Percentiles rank a stretch among this genome's conserved stretches.
These are phyloP conservation scores for Callopanchax toddi DNA, from an alignment of 2,113 vertebrate genomes.

Conservation along the genomic window DNA sequence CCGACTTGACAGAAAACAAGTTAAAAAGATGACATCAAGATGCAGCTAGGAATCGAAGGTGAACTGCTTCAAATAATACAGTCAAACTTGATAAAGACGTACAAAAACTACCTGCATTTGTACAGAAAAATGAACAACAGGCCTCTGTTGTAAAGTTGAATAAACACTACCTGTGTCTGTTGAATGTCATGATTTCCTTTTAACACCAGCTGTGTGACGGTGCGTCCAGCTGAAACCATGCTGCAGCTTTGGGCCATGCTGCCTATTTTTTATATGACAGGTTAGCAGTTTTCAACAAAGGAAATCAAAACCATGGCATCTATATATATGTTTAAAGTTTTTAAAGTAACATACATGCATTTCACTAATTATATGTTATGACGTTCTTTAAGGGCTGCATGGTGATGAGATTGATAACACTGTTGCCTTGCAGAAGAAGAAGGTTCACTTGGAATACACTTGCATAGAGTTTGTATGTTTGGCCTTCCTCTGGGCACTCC, in stretches of 20 bases:
- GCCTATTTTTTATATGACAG: neutral
- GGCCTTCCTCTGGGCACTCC: too few relatives aligned
- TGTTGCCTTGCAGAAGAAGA: too few relatives aligned
- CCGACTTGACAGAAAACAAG: conserved; percentile 62
- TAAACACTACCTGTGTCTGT: too few relatives aligned
- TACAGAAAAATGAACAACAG: neutral
- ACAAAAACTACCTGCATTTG: conserved; percentile 22
- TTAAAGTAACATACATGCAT: neutral
- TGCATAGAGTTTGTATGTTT: too few relatives aligned
- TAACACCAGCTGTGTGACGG: too few relatives aligned
- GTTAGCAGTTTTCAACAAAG: neutral
- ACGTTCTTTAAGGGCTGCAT: too few relatives aligned
- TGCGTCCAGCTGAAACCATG: neutral
- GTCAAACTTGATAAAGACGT: conserved; percentile 55
- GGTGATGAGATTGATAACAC: too few relatives aligned
- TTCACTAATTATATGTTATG: too few relatives aligned
- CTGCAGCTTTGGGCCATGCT: neutral
- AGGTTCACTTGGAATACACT: too few relatives aligned
- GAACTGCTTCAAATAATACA: conserved; percentile 18
- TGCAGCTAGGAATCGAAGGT: conserved; percentile 58
- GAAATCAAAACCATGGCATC: too few relatives aligned
- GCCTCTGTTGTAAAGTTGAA: too few relatives aligned
- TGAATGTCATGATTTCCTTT: too few relatives aligned
- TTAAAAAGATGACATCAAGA: conserved; percentile 58
- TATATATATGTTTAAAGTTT: neutral